Evolutionary conservation across 2,888 invertebrate genomes (phyloP), one percentile per base, ranked within the genome.

Genomic region (Oithona nana): DNA sequence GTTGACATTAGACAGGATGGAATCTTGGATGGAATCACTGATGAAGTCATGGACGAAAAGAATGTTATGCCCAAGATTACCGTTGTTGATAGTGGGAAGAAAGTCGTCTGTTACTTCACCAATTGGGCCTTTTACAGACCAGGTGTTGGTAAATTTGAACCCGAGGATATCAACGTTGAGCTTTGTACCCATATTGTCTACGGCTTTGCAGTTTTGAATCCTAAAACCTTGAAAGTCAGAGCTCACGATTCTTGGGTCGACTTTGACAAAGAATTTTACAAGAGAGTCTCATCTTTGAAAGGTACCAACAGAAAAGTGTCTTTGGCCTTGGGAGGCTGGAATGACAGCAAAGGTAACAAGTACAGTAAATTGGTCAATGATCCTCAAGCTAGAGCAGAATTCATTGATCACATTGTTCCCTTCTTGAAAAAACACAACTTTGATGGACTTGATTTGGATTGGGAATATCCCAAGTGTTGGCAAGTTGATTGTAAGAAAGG

Each of bases 181-280:
- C 78, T 92, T 0, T 94, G 94, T 71, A 89, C 89, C 0, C 88
- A 90, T 68, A 75, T 93, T 0, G 80, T 93, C 20, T 93, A 92
- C 69, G 89, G 92, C 0, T 93, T 90, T 70, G 88, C 88, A 1
- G 84, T 85, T 28, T 75, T 93, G 61, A 84, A 89, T 68, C 84
- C 88, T 0, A 83, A 86, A 66, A 83, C 81, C 13, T 77, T 89
- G 24, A 74, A 81, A 1, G 79, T 88, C 16, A 83, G 84, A 64
- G 81, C 87, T 64, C 87, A 87, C 67, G 90, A 92, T 75, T 83
- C 86, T 1, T 88, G 86, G 86, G 83, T 85, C 1, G 90, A 92
- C 72, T 77, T 87, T 28, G 86, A 88, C 57, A 86, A 90, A 71
- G 81, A 86, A n/a, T 48, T 26, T 1, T 78, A 88, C 58, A 92